Base-by-base conservation (phyloP, 2,797 vertebrate species). In the Rhabdophis nuchalis region DNA sequence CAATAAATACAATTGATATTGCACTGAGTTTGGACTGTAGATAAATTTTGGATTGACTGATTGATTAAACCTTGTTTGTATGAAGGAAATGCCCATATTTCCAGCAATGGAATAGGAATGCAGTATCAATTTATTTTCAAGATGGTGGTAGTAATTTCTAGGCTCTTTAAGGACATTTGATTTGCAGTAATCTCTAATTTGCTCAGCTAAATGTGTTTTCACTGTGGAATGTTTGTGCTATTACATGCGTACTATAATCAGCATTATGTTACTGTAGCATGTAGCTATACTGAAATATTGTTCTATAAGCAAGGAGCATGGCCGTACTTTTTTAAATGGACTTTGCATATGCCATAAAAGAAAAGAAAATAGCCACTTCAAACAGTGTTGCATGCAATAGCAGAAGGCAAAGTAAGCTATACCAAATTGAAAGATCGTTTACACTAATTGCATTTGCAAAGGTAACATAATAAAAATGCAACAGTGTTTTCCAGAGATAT, bases 171-270 rank as follows among this genome's bases (percentile, higher is more conserved):
- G 12, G 32, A 82, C 90, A 92, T 90, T 9, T 92, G 3, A 7
- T 89, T 94, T 92, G 13, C 5, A 25, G 29, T 82, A 53, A 57
- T 5, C 16, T 85, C n/a, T 89, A 89, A 58, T 36, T 85, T 23
- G 11, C 8, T 92, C 4, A 94, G 93, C 52, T 23, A 25, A 72
- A 88, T 2, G 8, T 91, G 64, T 88, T 93, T 72, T 91, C 46
- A 72, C 52, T 54, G 88, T 91, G 32, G 85, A 56, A 64, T 91
- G 41, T 14, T 64, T 85, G 32, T 1, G 53, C 4, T 41, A 61
- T 68, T 92, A 91, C 92, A 27, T 90, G 20, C 13, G 89, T 92
- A 92, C 93, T 90, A 13, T 91, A 93, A 60, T 88, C 92, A 91
- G 85, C 29, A 3, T 86, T 91, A 7, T 91, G 57, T 85, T 94